Percentiles rank a stretch among this genome's conserved stretches.
Evolutionary conservation across 2,888 invertebrate species (phyloP).

Genomic region (Stomorhina lunata): DNA sequence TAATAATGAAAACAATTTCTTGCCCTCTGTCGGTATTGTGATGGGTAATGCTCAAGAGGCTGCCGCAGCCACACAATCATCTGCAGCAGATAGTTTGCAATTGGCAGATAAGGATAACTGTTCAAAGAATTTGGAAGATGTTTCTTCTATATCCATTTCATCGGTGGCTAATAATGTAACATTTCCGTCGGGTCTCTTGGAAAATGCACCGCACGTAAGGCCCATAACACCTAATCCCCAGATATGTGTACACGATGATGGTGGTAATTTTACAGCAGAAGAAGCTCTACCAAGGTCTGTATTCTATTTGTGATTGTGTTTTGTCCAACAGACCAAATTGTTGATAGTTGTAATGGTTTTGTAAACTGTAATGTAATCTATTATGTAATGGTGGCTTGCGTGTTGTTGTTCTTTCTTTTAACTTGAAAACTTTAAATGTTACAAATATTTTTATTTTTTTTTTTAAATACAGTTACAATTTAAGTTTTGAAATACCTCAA

Average conservation of each 20-base stretch:
- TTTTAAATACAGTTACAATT: not conserved
- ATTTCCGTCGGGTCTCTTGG: conserved; percentile 77
- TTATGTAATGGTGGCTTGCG: conserved; percentile 51
- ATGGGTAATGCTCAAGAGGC: conserved; percentile 79
- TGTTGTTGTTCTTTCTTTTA: conserved; percentile 42
- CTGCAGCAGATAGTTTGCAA: conserved; percentile 68
- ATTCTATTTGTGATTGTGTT: conserved; percentile 72
- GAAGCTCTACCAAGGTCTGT: conserved; percentile 74
- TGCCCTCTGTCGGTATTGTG: conserved; percentile 85
- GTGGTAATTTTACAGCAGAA: conserved; percentile 52
- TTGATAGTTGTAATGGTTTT: conserved; percentile 32
- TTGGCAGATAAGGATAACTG: conserved; percentile 80
- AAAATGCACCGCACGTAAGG: conserved; percentile 76
- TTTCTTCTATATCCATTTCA: conserved; percentile 78
- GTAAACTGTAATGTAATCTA: conserved; percentile 31
- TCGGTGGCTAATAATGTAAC: conserved; percentile 79
- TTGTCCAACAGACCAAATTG: conserved; percentile 39
- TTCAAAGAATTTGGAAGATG: conserved; percentile 78
- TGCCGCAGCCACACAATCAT: conserved; percentile 59
- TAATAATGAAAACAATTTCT: conserved; percentile 81
- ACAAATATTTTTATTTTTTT: conserved; percentile 22
- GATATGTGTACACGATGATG: conserved; percentile 76
- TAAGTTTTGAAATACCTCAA: conserved; percentile 55
- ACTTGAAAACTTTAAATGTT: conserved; percentile 22
- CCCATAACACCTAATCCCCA: conserved; percentile 83